phyloP scores from a whole-genome alignment of 1,140 invertebrate genomes.

The Drosophila bipectinata region DNA sequence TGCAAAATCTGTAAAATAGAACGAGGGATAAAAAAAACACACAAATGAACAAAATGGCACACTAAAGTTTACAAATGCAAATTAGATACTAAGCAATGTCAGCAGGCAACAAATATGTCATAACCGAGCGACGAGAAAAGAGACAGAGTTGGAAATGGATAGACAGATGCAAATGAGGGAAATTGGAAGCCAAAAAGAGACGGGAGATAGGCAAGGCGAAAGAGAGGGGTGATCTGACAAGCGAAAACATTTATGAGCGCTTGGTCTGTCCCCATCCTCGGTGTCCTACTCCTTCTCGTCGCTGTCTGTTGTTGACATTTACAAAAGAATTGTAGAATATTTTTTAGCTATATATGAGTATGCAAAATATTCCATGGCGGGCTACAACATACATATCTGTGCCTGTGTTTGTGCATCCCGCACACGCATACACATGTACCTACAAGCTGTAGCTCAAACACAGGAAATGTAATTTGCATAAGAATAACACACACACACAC shows the following conservation, averaged over 20 bases:
- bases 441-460: constrained; percentile 80
- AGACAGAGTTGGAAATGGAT: constrained; percentile 6
- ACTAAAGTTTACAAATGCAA: constrained; percentile 81
- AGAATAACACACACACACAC: constrained; percentile 74
- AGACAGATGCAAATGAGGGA: constrained; percentile 42
- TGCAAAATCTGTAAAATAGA: constrained; percentile 51
- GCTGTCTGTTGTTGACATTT: constrained; percentile 70
- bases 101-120: constrained; percentile 78
- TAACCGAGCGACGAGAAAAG: constrained; percentile 40
- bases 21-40: constrained; percentile 38
- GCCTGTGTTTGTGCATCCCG: constrained; percentile 11
- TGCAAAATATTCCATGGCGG: constrained; percentile 56
- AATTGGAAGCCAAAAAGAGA: constrained; percentile 24
- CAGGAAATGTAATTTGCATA: constrained; percentile 81
- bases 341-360: constrained; percentile 70
- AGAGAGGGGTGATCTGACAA: constrained; percentile 21
- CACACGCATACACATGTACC: constrained; percentile 63
- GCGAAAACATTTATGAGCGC: constrained; percentile 73
- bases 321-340: constrained; percentile 80
- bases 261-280: constrained; percentile 22
- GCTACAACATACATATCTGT: constrained; percentile 1
- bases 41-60: constrained; percentile 66
- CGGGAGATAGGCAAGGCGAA: constrained; percentile 7
- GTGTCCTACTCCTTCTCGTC: background rate
- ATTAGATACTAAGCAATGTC: constrained; percentile 80